phyloP scores from a whole-genome alignment of 1,140 invertebrate species.

The Caligus rogercresseyi region DNA sequence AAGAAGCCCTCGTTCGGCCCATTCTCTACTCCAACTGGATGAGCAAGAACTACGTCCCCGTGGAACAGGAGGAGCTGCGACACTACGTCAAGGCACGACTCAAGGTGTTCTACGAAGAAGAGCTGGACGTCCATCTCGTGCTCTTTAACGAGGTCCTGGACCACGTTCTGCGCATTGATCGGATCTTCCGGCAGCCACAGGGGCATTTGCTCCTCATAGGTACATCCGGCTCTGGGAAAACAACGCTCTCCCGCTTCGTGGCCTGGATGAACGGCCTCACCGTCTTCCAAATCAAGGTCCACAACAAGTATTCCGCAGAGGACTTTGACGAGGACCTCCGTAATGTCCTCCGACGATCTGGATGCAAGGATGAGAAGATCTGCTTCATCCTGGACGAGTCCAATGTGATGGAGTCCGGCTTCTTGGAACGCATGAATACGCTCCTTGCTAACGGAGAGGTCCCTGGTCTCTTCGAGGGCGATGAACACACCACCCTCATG shows the following conservation, averaged over 20 bases:
- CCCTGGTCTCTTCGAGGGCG: slow-evolving; percentile 36
- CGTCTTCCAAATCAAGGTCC: slow-evolving; percentile 81
- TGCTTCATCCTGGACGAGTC: slow-evolving; percentile 98
- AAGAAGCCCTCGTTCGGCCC: slow-evolving; percentile 66
- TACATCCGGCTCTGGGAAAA: slow-evolving; percentile 94
- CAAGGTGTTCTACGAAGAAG: slow-evolving; percentile 99
- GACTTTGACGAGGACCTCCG: slow-evolving; percentile 98
- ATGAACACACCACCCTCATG: slow-evolving; percentile 97
- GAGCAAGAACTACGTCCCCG: slow-evolving; percentile 92
- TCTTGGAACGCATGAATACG: slow-evolving; percentile 98
- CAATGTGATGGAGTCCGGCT: slow-evolving; percentile 94
- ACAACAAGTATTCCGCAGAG: slow-evolving; percentile 95
- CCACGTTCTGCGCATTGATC: slow-evolving; percentile 91
- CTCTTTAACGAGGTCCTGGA: slow-evolving; percentile 97
- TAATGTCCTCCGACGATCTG: slow-evolving; percentile 73
- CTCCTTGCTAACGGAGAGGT: slow-evolving; percentile 89
- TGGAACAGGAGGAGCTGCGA: slow-evolving; percentile 78
- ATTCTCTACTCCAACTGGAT: slow-evolving; percentile 98
- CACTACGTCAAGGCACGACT: slow-evolving; percentile 92
- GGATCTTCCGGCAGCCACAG: slow-evolving; percentile 96
- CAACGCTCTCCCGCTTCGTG: slow-evolving; percentile 92
- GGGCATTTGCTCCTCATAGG: slow-evolving; percentile 91
- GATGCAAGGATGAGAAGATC: slow-evolving; percentile 96
- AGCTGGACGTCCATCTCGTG: slow-evolving; percentile 91
- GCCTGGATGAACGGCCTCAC: slow-evolving; percentile 99